Percentiles rank a stretch among this genome's conserved stretches.
Conservation (phyloP, 2,888 invertebrate genomes). For the Drosophila testacea region DNA sequence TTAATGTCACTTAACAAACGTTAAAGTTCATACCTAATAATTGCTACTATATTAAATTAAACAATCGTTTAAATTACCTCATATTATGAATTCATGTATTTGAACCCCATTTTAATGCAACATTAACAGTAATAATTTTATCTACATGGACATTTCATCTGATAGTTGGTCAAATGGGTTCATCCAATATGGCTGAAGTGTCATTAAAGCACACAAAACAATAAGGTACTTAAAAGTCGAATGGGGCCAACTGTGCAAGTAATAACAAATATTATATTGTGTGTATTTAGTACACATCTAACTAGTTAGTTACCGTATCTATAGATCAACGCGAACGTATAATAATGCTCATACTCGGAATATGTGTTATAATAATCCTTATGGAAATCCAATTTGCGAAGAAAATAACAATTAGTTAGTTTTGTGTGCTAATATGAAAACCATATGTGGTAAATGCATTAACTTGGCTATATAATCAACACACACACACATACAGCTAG, state of each 20-base stretch:
- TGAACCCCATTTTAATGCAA: neutral
- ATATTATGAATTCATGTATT: conserved; percentile 11
- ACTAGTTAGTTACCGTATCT: conserved; percentile 6
- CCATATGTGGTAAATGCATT: conserved; percentile 75
- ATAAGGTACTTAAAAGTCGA: conserved; percentile 38
- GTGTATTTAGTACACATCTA: conserved; percentile 16
- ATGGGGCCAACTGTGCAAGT: conserved; percentile 17
- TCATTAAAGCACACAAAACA: conserved; percentile 21
- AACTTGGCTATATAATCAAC: conserved; percentile 67
- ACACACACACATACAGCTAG: conserved; percentile 7
- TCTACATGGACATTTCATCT: conserved; percentile 16
- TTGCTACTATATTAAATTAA: conserved; percentile 30
- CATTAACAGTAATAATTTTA: conserved; percentile 47
- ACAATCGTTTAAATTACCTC: conserved; percentile 12
- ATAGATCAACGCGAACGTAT: conserved; percentile 34
- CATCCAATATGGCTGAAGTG: conserved; percentile 31
- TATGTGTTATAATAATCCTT: conserved; percentile 56
- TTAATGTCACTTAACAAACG: too few species aligned
- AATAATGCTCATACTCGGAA: conserved; percentile 7
- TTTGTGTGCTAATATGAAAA: conserved; percentile 57
- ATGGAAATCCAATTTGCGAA: conserved; percentile 77
- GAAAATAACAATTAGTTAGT: conserved; percentile 78
- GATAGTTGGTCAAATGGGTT: conserved; percentile 13
- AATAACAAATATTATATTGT: conserved; percentile 47
- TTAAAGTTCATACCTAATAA: neutral